These are phyloP conservation scores for Uloborus plumipes DNA, from an alignment of 2,888 invertebrate species.

Conservation along the genomic window DNA sequence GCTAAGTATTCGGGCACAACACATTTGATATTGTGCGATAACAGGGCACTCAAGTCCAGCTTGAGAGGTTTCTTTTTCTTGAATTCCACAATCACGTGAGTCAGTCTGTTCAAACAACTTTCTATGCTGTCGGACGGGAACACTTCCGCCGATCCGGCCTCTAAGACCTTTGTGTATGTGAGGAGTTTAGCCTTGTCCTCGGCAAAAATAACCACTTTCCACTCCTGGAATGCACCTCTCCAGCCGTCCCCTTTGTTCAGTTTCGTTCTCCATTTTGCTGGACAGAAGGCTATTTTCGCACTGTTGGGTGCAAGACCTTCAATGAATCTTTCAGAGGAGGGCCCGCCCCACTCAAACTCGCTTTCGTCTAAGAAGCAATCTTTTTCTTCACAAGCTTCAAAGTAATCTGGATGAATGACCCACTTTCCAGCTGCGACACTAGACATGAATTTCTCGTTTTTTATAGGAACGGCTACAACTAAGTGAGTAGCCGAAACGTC, in stretches of 20 bases:
- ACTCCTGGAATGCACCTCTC: conserved; percentile 71
- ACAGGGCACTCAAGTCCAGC: conserved; percentile 76
- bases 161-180: conserved; percentile 80
- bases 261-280: conserved; percentile 78
- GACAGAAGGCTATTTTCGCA: conserved; percentile 70
- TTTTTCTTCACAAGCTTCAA: conserved; percentile 78
- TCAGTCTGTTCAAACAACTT: conserved; percentile 75
- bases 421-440: conserved; percentile 90
- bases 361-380: conserved; percentile 82
- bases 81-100: conserved; percentile 81
- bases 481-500: conserved; percentile 82
- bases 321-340: conserved; percentile 69
- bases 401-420: conserved; percentile 86
- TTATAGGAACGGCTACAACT: conserved; percentile 79
- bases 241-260: conserved; percentile 72
- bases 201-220: conserved; percentile 75
- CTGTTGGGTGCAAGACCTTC: conserved; percentile 46
- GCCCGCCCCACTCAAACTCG: conserved; percentile 88
- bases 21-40: conserved; percentile 76
- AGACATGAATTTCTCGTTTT: conserved; percentile 90
- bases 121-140: conserved; percentile 76
- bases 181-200: conserved; percentile 76
- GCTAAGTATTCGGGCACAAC: conserved; percentile 78
- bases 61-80: conserved; percentile 69
- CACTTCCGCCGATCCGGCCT: conserved; percentile 83